phyloP scores from a whole-genome alignment of 1,140 invertebrate genomes.

The Drosophila kurseongensis region DNA sequence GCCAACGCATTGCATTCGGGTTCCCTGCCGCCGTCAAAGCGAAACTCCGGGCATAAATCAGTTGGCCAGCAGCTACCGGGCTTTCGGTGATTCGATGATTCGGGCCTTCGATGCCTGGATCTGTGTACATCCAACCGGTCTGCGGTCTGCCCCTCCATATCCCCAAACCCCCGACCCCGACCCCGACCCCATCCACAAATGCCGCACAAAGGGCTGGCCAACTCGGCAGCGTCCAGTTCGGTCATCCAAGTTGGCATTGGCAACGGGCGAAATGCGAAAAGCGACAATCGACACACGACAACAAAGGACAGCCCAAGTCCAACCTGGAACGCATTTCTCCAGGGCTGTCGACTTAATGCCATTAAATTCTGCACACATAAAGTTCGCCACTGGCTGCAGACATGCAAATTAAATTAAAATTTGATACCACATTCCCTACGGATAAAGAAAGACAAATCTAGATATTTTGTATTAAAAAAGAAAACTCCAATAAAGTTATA shows the following conservation, averaged over 20 bases:
- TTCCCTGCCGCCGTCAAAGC: slow-evolving; percentile 3
- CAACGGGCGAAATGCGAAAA: slow-evolving; percentile 18
- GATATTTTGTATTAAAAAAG: not conserved
- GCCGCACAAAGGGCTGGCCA: slow-evolving; percentile 35
- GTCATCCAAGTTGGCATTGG: slow-evolving; percentile 26
- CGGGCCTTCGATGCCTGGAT: slow-evolving; percentile 21
- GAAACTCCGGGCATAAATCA: slow-evolving; percentile 64
- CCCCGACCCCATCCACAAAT: not conserved
- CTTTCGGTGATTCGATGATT: slow-evolving; percentile 31
- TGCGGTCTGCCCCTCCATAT: not conserved
- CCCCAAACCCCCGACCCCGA: not conserved
- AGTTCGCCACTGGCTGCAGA: not conserved
- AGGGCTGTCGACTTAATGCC: not conserved
- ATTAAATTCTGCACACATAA: slow-evolving; percentile 25
- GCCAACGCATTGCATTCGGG: slow-evolving; percentile 27
- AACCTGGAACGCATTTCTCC: slow-evolving; percentile 3
- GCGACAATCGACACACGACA: slow-evolving; percentile 5
- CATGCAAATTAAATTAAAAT: slow-evolving; percentile 29
- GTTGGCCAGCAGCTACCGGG: slow-evolving; percentile 65
- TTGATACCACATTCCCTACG: not conserved
- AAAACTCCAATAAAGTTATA: too few relatives aligned
- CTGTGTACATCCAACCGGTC: not conserved
- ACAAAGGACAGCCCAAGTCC: slow-evolving; percentile 13
- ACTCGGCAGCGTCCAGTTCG: slow-evolving; percentile 19
- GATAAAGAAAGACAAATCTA: not conserved